phyloP scores from a whole-genome alignment of 2,797 vertebrate genomes.

The Limosa lapponica region DNA sequence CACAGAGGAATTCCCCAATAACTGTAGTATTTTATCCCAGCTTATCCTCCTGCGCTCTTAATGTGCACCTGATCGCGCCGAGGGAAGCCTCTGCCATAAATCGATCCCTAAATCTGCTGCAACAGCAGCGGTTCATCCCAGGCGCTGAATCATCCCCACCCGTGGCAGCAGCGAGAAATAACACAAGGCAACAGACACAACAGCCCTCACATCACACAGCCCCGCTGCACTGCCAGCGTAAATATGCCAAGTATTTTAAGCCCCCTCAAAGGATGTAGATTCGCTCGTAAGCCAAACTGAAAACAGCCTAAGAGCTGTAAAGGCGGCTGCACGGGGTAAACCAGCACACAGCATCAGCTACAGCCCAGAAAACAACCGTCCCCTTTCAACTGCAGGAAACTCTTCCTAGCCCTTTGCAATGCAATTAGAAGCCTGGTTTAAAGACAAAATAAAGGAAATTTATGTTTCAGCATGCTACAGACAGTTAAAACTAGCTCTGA shows the following conservation, averaged over 20 bases:
- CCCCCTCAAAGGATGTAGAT: conserved; percentile 34
- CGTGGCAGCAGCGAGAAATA: background rate
- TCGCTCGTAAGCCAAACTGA: background rate
- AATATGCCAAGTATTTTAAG: conserved; percentile 64
- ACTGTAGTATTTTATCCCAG: conserved; percentile 2
- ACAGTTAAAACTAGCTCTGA: background rate
- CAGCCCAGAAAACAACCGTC: background rate
- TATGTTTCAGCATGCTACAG: background rate
- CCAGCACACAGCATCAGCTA: background rate
- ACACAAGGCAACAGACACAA: background rate
- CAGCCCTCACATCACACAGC: background rate
- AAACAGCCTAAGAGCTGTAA: background rate
- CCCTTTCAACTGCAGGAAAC: background rate
- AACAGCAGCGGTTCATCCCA: background rate
- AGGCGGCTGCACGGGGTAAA: background rate
- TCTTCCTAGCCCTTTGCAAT: background rate
- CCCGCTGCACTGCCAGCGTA: background rate
- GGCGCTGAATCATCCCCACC: conserved; percentile 5
- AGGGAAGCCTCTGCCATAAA: conserved; percentile 8
- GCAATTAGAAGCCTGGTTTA: background rate
- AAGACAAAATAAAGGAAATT: background rate
- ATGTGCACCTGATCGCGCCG: background rate
- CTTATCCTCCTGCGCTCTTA: background rate
- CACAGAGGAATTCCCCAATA: background rate
- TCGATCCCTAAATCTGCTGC: conserved; percentile 17